Percentiles rank a stretch among this genome's conserved stretches.
These are phyloP conservation scores for Mionectes olivaceus DNA, from an alignment of 2,797 vertebrate genomes.

Conservation along the genomic window DNA sequence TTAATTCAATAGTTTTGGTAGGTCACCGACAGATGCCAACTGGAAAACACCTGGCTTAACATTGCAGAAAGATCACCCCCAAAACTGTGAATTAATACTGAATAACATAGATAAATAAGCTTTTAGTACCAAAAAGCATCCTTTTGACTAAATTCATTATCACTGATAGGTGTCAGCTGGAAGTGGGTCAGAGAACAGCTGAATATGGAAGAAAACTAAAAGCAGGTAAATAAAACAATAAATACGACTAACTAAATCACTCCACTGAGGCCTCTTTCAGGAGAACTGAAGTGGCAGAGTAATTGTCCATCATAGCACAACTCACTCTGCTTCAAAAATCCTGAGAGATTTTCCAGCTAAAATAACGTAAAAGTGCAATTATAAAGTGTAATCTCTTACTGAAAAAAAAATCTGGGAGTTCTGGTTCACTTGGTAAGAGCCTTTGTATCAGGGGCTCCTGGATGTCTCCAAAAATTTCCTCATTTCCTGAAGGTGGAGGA, in stretches of 20 bases:
- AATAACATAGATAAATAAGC: not conserved
- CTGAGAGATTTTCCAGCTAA: not conserved
- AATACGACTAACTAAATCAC: not conserved
- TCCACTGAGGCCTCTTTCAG: not conserved
- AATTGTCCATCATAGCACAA: not conserved
- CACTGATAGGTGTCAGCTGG: not conserved
- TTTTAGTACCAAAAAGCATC: not conserved
- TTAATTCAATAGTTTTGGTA: not conserved
- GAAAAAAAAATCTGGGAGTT: not conserved
- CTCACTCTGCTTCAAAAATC: not conserved
- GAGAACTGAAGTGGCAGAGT: not conserved
- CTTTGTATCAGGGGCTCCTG: not conserved
- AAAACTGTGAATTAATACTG: not conserved
- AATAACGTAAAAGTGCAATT: not conserved
- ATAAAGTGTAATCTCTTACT: slow-evolving; percentile 25
- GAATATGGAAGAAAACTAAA: not conserved
- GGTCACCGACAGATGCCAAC: not conserved
- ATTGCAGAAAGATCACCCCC: not conserved
- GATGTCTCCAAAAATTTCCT: not conserved
- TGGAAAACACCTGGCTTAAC: not conserved
- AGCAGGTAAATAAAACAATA: not conserved
- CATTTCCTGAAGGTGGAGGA: slow-evolving; percentile 28
- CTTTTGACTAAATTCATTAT: not conserved
- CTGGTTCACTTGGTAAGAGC: not conserved
- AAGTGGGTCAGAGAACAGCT: not conserved